phyloP scores from a whole-genome alignment of 1,140 invertebrate genomes.

The Homarus americanus region DNA sequence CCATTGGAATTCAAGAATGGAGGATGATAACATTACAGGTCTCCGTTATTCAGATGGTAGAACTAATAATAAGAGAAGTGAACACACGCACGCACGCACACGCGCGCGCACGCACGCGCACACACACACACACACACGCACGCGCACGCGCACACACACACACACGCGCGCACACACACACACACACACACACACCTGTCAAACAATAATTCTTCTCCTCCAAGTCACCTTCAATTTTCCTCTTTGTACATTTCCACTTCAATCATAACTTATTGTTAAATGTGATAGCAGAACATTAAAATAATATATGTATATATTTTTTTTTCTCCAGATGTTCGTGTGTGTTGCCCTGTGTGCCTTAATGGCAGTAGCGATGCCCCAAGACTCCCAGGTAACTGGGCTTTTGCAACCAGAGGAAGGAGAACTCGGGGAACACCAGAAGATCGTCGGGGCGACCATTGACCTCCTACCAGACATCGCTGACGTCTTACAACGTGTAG shows the following conservation, averaged over 20 bases:
- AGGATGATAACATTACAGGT: too few species aligned
- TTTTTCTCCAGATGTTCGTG: background rate
- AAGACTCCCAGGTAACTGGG: background rate
- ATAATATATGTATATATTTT: background rate
- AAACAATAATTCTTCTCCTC: too few species aligned
- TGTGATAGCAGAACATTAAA: too few species aligned
- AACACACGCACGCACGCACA: background rate
- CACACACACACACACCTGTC: background rate
- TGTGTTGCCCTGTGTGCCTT: background rate
- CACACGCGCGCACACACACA: background rate
- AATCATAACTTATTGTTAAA: too few species aligned
- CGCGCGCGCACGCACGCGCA: background rate
- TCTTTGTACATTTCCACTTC: too few species aligned
- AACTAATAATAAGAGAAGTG: background rate
- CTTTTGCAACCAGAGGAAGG: background rate
- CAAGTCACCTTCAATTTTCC: too few species aligned
- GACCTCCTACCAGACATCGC: background rate
- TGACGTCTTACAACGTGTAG: background rate
- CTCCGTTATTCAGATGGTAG: too few species aligned
- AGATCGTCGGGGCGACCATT: background rate
- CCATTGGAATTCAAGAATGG: too few species aligned
- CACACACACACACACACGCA: background rate
- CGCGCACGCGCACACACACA: background rate
- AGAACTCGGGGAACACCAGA: background rate
- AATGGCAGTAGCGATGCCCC: background rate